Evolutionary conservation across 2,113 vertebrate species (phyloP), one percentile per base, ranked within the genome.

Genomic region (Machaerirhynchus nigripectus): DNA sequence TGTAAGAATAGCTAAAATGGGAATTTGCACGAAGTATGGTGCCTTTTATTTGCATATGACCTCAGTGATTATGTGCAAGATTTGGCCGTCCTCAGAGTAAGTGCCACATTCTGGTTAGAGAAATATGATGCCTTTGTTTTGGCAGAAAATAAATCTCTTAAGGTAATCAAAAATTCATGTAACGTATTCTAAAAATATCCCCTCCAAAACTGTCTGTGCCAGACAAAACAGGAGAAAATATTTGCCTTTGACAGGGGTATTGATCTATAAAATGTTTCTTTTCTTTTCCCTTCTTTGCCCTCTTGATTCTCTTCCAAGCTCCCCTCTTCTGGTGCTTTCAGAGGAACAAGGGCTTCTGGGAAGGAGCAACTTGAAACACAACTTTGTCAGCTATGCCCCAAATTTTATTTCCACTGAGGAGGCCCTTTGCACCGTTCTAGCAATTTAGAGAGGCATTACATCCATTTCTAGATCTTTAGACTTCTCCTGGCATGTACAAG

Each of bases 1-100:
- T 93, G 78, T 88, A 91, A 93, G 86, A 83, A 93, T 61, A 70
- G 73, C 88, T 93, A 91, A 95, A 96, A 97, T 84, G 80, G 83
- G 96, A 95, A 94, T 95, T 95, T 90, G 88, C 75, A 90, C 71
- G 16, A 84, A 93, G 73, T 65, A 78, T 73, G 80, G 93, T 89
- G 95, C 90, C 77, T 97, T 95, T 97, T 97, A 97, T 97, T 96
- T 97, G 96, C 74, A 97, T 86, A 90, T 91, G 95, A 93, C 73
- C 91, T 97, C 95, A 97, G 61, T 97, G 95, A 97, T 97, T 97
- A 98, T 96, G 97, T 97, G 97, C 89, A 96, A 97, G 94, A 93
- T 93, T 97, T 98, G 97, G 97, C 97, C 37, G 19, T 89, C 83
- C 57, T 87, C 82, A 84, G 52, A 89, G 35, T 78, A 78, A 96